Evolutionary conservation across 2,113 vertebrate species (phyloP), one percentile per base, ranked within the genome.

Genomic region (Colius striatus): DNA sequence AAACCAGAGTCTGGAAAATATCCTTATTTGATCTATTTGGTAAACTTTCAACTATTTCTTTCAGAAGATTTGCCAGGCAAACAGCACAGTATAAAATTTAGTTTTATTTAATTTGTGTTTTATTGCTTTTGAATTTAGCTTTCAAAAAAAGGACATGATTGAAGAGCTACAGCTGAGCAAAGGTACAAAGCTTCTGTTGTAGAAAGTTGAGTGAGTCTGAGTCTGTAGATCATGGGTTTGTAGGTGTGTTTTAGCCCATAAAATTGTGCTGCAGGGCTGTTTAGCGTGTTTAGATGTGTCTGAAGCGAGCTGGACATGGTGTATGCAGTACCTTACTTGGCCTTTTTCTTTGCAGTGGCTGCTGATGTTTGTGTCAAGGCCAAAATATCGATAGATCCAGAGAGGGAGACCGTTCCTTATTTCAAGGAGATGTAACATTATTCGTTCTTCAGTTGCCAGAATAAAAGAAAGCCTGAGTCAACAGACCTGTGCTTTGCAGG

Each of bases 41-140:
- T 97, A 95, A 96, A 95, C 70, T 92, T 95, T 97, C 94, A 93
- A 96, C 85, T 94, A 83, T 87, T 95, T 94, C 95, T 95, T 95
- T 97, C 68, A 97, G 95, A 97, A 96, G 95, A 81, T 80, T 78
- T 97, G 95, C 97, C 97, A 97, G 89, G 78, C 75, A 93, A 91
- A 95, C 50, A 95, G 30, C 41, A 14, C 48, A 94, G 62, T 63
- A 94, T 86, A 92, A 96, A 93, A 89, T 61, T 65, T 80, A 93
- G 55, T 88, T 96, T 94, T 89, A 92, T 97, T 97, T 97, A 94
- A 96, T 96, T 97, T 97, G 75, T 78, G 65, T 91, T 97, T 96
- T 96, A 96, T 96, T 97, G 71, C 87, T 89, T 87, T 96, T 91
- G 75, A 90, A 90, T 97, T 92, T 95, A 94, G 87, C 77, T 93